Evolutionary conservation across 2,113 vertebrate species (phyloP).

Genomic region (Sterna hirundo): DNA sequence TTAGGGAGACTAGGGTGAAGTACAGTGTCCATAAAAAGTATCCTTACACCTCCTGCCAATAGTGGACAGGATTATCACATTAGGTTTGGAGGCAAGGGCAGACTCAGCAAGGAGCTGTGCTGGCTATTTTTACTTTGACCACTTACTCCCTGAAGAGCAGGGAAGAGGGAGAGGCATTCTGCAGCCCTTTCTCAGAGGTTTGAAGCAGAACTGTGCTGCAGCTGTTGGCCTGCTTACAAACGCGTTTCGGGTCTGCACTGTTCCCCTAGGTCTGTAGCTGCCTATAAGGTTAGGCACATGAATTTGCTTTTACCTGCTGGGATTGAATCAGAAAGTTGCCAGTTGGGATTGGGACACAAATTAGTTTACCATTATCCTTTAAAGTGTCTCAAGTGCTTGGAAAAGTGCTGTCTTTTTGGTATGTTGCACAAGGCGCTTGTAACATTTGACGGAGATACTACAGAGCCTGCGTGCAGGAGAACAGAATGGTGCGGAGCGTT

Average conservation of each 20-base stretch:
- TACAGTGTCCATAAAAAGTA: not conserved
- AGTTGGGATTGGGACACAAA: not conserved
- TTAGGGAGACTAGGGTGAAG: not conserved
- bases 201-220: not conserved
- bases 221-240: not conserved
- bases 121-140: not conserved
- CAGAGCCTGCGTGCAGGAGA: not conserved
- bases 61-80: not conserved
- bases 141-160: not conserved
- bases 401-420: not conserved
- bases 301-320: not conserved
- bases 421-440: not conserved
- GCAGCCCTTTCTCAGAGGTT: not conserved
- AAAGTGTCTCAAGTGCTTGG: not conserved
- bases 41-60: not conserved
- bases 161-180: not conserved
- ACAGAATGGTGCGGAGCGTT: rapidly evolving
- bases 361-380: not conserved
- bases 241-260: not conserved
- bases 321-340: not conserved
- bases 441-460: not conserved
- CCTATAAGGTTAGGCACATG: not conserved
- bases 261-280: not conserved
- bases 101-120: not conserved
- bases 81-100: not conserved